phyloP scores from a whole-genome alignment of 1,140 invertebrate species.

The Sarcophaga bullata region DNA sequence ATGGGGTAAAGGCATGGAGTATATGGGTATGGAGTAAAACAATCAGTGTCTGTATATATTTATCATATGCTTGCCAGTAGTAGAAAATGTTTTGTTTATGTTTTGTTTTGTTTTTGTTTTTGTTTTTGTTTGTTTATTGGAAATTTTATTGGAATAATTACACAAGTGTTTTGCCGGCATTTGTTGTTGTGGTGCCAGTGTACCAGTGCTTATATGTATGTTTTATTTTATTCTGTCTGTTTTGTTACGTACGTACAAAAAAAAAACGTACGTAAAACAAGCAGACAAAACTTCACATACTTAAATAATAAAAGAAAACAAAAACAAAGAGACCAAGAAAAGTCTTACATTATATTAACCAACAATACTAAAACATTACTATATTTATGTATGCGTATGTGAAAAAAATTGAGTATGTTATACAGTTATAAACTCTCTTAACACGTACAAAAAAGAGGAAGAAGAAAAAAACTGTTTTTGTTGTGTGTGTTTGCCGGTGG shows the following conservation, averaged over 20 bases:
- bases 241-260: not conserved
- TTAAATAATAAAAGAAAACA: not conserved
- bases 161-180: conserved; percentile 13
- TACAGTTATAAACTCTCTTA: not conserved
- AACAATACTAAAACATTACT: not conserved
- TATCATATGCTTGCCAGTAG: no score
- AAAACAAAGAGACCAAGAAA: not conserved
- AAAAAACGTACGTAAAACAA: no score
- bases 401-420: not conserved
- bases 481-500: not conserved
- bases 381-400: not conserved
- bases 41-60: no score
- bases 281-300: no score
- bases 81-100: no score
- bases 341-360: not conserved
- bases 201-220: not conserved
- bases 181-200: not conserved
- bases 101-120: no score
- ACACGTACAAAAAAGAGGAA: not conserved
- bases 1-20: no score
- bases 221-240: not conserved
- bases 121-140: not conserved
- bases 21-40: no score
- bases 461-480: not conserved
- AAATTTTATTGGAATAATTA: conserved; percentile 11